Conservation (phyloP, 2,113 vertebrate species). For the Mystacornis crossleyi region DNA sequence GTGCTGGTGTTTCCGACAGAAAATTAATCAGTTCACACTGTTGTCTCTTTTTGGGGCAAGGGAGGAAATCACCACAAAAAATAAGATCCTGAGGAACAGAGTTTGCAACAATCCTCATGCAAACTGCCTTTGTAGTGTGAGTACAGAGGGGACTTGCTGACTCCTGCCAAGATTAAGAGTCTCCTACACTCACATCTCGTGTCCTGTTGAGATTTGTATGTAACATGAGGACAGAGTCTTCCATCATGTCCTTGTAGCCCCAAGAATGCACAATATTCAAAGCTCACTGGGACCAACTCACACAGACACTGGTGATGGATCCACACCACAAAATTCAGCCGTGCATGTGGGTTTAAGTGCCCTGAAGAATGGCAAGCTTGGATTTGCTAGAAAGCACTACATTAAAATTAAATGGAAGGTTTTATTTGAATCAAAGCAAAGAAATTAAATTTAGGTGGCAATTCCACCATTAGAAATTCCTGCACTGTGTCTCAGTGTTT, state of each 20-base stretch:
- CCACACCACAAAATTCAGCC: background rate
- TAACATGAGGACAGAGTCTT: background rate
- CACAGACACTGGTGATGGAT: rapidly evolving
- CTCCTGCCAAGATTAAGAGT: conserved; percentile 2
- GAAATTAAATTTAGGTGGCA: conserved; percentile 24
- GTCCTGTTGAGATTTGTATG: background rate
- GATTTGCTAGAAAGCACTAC: background rate
- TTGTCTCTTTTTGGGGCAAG: background rate
- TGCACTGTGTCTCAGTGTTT: background rate
- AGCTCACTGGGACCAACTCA: rapidly evolving
- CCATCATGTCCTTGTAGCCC: background rate
- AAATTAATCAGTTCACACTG: background rate
- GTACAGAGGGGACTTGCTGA: background rate
- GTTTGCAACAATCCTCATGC: background rate
- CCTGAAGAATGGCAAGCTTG: background rate
- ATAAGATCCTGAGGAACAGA: background rate
- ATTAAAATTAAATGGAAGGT: background rate
- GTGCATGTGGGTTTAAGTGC: background rate
- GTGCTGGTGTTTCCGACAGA: background rate
- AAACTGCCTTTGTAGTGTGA: background rate
- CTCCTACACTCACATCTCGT: background rate
- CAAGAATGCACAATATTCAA: background rate
- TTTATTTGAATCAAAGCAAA: conserved; percentile 19
- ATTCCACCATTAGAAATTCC: background rate
- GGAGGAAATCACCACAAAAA: background rate